Base-by-base conservation (phyloP, 2,113 vertebrate species). In the Ceratotherium simum region DNA sequence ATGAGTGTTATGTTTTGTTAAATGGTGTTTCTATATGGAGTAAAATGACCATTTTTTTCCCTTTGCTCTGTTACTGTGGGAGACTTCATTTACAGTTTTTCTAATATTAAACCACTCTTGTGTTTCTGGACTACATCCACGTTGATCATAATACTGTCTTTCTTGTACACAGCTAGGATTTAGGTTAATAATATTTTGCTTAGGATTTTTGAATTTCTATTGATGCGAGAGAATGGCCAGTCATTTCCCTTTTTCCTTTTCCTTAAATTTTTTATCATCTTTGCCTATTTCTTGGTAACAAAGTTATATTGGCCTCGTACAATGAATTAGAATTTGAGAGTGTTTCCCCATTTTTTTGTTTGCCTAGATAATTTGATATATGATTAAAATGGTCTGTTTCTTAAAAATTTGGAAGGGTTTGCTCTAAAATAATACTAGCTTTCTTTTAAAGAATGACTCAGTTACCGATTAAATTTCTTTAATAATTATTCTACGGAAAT, bases 251-350 rank as follows among this genome's bases (percentile, higher is more conserved):
- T 58, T 90, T 27, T n/a, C 69, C 13, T 60, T 58, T 39, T 85
- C 58, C 25, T 31, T 54, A 73, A 42, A 7, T 69, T 75, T 62
- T 42, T 70, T 9, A 72, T 95, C 1, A 58, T 91, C 17, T 92
- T 96, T 91, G 33, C 33, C 67, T 96, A 60, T 48, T 70, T 95
- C 62, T 95, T 95, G 21, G 17, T 83, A 64, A 42, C 13, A 62
- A 62, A 3, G 4, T 93, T 85, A 96, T 85, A 96, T 27, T 93
- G 54, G 6, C 21, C 12, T 93, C 13, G 67, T 33, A 36, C 46
- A 87, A 83, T 83, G 12, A 76, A 70, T 75, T 90, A 88, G 42
- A 92, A 95, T 90, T 65, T 67, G 48, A 9, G 42, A 81, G 54
- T 6, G 3, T 83, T 78, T 90, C 33, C 64, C 36, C 73, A 87